A percentile compares a stretch with the other conserved stretches of the same genome.
These are phyloP conservation scores for Clarias pachynema DNA, from an alignment of 2,797 vertebrate genomes.

Conservation along the genomic window DNA sequence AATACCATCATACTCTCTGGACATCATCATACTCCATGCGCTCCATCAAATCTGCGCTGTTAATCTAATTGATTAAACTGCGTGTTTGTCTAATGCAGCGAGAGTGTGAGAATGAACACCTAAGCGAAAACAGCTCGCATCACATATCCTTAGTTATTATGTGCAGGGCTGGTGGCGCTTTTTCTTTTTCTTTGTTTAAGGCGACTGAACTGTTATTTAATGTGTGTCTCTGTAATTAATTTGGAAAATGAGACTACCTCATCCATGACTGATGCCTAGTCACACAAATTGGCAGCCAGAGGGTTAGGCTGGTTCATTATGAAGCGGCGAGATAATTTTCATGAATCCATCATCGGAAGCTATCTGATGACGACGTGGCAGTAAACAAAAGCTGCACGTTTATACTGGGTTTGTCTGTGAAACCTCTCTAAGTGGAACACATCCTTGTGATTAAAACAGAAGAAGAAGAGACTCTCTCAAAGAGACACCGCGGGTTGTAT, in stretches of 20 bases:
- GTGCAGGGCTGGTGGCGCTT: background rate
- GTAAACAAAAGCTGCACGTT: constrained; percentile 44
- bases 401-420: background rate
- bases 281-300: constrained; percentile 36
- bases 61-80: constrained; percentile 26
- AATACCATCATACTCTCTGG: background rate
- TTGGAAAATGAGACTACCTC: constrained; percentile 46
- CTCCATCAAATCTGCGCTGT: constrained; percentile 5
- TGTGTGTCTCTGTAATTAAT: constrained; percentile 48
- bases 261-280: constrained; percentile 44
- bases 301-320: constrained; percentile 44
- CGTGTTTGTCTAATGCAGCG: background rate
- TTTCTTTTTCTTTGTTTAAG: constrained; percentile 21
- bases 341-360: constrained; percentile 50
- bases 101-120: constrained; percentile 6
- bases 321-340: constrained; percentile 50
- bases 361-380: constrained; percentile 52
- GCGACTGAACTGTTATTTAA: constrained; percentile 46
- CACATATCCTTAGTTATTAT: constrained; percentile 3
- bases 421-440: background rate
- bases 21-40: background rate
- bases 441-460: too few species aligned
- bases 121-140: background rate
- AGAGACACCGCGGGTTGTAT: background rate
- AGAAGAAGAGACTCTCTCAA: background rate